These are phyloP conservation scores for Nansenia antarctica DNA, from an alignment of 2,113 vertebrate genomes.

Conservation along the genomic window DNA sequence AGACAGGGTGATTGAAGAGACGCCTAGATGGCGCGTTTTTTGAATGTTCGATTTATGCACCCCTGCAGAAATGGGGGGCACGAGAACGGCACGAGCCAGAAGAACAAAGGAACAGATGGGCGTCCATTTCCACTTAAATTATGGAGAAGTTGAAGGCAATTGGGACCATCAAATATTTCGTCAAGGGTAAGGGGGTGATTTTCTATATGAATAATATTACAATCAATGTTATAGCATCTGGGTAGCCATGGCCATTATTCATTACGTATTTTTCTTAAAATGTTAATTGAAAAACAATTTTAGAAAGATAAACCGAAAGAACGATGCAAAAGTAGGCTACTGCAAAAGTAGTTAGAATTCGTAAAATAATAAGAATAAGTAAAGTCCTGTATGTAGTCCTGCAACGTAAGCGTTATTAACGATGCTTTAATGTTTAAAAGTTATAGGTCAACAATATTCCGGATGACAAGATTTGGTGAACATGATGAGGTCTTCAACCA, in stretches of 20 bases:
- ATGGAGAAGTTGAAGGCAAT: constrained; percentile 46
- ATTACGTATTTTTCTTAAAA: too few relatives aligned
- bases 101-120: constrained; percentile 78
- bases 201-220: not conserved
- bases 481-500: not conserved
- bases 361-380: too few relatives aligned
- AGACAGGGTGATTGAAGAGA: constrained; percentile 15
- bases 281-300: too few relatives aligned
- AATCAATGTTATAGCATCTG: not conserved
- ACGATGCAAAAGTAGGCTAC: too few relatives aligned
- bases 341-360: too few relatives aligned
- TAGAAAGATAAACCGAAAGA: too few relatives aligned
- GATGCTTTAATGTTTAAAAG: too few relatives aligned
- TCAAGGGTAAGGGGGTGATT: constrained; percentile 22
- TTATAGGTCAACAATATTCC: too few relatives aligned
- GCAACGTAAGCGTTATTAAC: too few relatives aligned
- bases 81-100: constrained; percentile 80
- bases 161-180: constrained; percentile 46
- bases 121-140: constrained; percentile 51
- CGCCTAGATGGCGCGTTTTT: constrained; percentile 61
- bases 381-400: too few relatives aligned
- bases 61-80: constrained; percentile 65
- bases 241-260: too few relatives aligned
- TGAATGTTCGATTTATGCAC: constrained; percentile 61
- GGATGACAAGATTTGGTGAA: not conserved